phyloP scores from a whole-genome alignment of 2,888 invertebrate genomes.

The Philereme transversata region DNA sequence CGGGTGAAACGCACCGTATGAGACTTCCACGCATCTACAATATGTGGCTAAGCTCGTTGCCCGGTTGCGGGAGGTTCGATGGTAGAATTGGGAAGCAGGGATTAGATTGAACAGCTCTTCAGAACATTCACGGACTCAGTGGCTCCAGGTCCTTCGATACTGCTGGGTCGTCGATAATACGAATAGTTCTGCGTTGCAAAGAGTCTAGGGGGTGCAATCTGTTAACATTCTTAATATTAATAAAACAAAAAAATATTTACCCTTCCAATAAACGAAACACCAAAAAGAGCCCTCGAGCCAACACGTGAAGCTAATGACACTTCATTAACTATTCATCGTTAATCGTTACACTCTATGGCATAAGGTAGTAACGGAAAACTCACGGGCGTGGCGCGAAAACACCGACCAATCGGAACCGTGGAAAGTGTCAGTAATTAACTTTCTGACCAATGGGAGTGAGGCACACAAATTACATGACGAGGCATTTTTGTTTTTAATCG shows the following conservation, averaged over 20 bases:
- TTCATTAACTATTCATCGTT: slow-evolving; percentile 70
- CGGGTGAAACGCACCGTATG: no score
- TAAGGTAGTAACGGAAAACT: slow-evolving; percentile 61
- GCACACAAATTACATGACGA: slow-evolving; percentile 43
- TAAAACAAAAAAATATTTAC: slow-evolving; percentile 27
- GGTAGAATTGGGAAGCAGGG: no score
- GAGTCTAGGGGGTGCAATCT: no score
- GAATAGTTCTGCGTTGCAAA: no score
- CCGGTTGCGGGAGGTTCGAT: no score
- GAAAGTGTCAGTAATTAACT: slow-evolving; percentile 50
- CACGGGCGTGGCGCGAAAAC: slow-evolving; percentile 57
- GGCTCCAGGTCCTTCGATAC: no score
- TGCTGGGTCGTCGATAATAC: no score
- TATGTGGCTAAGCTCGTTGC: no score
- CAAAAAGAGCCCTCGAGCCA: slow-evolving; percentile 38
- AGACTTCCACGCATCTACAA: no score
- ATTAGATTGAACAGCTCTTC: no score
- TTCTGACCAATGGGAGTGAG: slow-evolving; percentile 58
- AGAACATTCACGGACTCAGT: no score
- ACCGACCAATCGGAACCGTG: slow-evolving; percentile 59
- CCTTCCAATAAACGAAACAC: slow-evolving; percentile 24
- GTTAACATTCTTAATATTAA: slow-evolving; percentile 9
- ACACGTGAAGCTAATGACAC: slow-evolving; percentile 61
- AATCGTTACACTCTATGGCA: slow-evolving; percentile 63
- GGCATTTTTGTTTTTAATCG: slow-evolving; percentile 43